Evolutionary conservation across 2,113 vertebrate species (phyloP), one percentile per base, ranked within the genome.

Genomic region (Haliaeetus leucogaster): DNA sequence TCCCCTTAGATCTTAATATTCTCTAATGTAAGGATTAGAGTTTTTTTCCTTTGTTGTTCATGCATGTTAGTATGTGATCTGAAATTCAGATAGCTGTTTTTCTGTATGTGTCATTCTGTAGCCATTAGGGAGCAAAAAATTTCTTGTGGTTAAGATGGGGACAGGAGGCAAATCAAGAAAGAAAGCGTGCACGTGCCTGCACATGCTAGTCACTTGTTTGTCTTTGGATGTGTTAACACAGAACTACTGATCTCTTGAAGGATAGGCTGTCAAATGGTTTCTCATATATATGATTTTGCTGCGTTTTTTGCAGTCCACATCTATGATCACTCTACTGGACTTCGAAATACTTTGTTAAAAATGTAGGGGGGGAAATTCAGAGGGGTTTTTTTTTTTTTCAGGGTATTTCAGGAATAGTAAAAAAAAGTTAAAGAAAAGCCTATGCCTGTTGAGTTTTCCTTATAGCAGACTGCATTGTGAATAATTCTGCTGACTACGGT

Each of bases 171-270:
- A 62, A 82, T 53, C 3, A 34, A 58, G 45, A 68, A 13, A 56
- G 76, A 38, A 50, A 65, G 3, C 38, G 17, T 13, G 19, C 23
- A 17, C 0, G 0, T 47, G 36, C 36, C 50, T 48, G 45, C 45
- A 16, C 21, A 13, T 0, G 1, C 19, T 7, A 13, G 16, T 61
- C 48, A 19, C 22, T 59, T 40, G 15, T 43, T 84, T 11, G 1
- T 29, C 36, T 68, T 73, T 47, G 40, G 4, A 5, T 77, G 16
- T 61, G 7, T 85, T 84, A n/a, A 38, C 22, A 38, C 19, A 25
- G 58, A 63, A 6, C 38, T 77, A 2, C 50, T 70, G 45, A 53
- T 74, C 18, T 30, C 34, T 58, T 85, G 7, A 21, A 47, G 48
- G 19, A 30, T 8, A n/a, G 48, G 12, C 78, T 92, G 50, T 53